A percentile compares a stretch with the other conserved stretches of the same genome.
phyloP scores from a whole-genome alignment of 2,113 vertebrate species.

The Mionectes macconnelli region DNA sequence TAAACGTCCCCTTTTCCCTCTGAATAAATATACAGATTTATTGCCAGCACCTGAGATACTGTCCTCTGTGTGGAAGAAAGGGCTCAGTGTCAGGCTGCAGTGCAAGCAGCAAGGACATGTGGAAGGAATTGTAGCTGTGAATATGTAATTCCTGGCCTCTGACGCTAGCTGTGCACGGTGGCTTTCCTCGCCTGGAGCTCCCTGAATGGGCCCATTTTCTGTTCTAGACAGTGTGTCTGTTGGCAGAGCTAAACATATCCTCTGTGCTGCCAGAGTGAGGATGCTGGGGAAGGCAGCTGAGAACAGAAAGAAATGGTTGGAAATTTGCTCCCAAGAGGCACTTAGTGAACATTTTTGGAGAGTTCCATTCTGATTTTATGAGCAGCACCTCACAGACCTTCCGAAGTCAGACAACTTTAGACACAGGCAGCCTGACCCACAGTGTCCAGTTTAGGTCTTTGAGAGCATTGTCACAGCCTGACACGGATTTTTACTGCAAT shows the following conservation, averaged over 20 bases:
- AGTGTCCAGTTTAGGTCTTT: neutral
- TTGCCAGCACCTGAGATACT: neutral
- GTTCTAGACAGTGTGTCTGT: slow-evolving; percentile 14
- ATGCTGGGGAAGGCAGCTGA: neutral
- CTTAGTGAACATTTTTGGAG: neutral
- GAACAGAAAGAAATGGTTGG: neutral
- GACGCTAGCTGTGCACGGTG: fast-evolving
- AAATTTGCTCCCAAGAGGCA: neutral
- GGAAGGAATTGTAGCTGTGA: slow-evolving; percentile 20
- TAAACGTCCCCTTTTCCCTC: neutral
- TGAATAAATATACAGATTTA: neutral
- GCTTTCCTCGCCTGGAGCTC: slow-evolving; percentile 2
- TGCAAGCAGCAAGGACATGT: neutral
- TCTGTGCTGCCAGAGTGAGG: neutral
- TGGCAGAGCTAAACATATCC: slow-evolving; percentile 36
- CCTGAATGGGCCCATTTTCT: slow-evolving; percentile 53
- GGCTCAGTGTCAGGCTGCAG: slow-evolving; percentile 14
- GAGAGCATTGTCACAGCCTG: neutral
- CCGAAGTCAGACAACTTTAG: neutral
- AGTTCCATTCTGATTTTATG: neutral
- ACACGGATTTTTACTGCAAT: neutral
- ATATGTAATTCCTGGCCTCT: slow-evolving; percentile 40
- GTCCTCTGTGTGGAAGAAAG: neutral
- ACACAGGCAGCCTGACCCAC: neutral
- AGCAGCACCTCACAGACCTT: neutral